A percentile compares a stretch with the other conserved stretches of the same genome.
Evolutionary conservation across 2,113 vertebrate genomes (phyloP).

Genomic region (Oophaga pumilio): DNA sequence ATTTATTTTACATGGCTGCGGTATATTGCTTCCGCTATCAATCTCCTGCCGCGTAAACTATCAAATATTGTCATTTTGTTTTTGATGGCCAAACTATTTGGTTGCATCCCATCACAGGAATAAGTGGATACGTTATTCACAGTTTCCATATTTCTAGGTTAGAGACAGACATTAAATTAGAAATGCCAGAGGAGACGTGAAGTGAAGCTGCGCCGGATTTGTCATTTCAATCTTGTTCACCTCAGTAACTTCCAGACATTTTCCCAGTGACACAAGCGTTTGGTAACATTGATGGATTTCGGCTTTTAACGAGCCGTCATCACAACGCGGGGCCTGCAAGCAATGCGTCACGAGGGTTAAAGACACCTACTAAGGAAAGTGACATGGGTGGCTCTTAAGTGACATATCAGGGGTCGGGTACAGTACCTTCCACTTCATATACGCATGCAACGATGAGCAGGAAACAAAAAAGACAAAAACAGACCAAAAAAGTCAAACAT

Average conservation of each 20-base stretch:
- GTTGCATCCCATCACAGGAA: conserved; percentile 1
- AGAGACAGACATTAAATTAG: conserved; percentile 14
- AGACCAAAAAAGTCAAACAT: conserved; percentile 42
- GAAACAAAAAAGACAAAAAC: conserved; percentile 43
- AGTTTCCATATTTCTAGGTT: background rate
- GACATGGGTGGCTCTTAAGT: conserved; percentile 27
- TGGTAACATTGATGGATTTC: conserved; percentile 34
- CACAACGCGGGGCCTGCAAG: conserved; percentile 16
- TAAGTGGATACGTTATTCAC: conserved; percentile 15
- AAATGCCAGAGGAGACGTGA: conserved; percentile 30
- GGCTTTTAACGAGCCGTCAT: background rate
- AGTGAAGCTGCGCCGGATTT: conserved; percentile 18
- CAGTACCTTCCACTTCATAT: conserved; percentile 73
- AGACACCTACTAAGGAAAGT: conserved; percentile 22
- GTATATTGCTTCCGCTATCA: background rate
- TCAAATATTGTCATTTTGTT: background rate
- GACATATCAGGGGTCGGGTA: conserved; percentile 58
- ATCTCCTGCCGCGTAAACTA: too few relatives aligned
- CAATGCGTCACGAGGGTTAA: conserved; percentile 39
- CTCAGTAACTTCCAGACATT: background rate
- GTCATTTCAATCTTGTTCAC: conserved; percentile 30
- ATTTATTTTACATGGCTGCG: background rate
- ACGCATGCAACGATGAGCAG: conserved; percentile 63
- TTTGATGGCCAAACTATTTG: background rate
- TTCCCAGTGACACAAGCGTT: background rate